Evolutionary conservation across 2,797 vertebrate genomes (phyloP), one percentile per base, ranked within the genome.

Genomic region (Pangasius mekongensis): DNA sequence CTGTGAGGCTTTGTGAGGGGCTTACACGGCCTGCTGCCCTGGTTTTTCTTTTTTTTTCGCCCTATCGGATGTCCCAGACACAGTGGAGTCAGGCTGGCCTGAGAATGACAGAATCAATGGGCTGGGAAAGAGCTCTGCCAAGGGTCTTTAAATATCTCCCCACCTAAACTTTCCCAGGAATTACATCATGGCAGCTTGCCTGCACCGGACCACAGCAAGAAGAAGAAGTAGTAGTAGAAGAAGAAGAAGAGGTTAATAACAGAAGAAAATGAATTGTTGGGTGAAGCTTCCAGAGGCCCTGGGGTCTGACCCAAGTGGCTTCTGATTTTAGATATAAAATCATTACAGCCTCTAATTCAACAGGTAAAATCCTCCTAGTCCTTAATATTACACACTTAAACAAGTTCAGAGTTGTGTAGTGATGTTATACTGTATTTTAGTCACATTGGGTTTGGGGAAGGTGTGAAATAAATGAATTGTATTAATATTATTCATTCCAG

Each of bases 31-130:
- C 95, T 91, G 94, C 94, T 95, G 95, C 94, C 95, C 94, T 92
- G 92, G 90, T 94, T 95, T 93, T 94, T 90, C 77, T 47, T 64
- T 78, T 67, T 77, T 77, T 88, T 80, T 77, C 60, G 27, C 94
- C 95, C 95, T 95, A 96, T 97, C 94, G 94, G 95, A 96, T 96
- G 95, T 96, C 96, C 95, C 95, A 96, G 96, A 96, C 96, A 94
- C 94, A 93, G 95, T 93, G 95, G 95, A 96, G 96, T 96, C 96
- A 94, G 94, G 89, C 93, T 89, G 82, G 92, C 93, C 93, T 93
- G 93, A 94, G 95, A 95, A 93, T 95, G 95, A 96, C 95, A 96
- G 94, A 94, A 95, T 96, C 95, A 95, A 95, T 95, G 94, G 92
- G 94, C 95, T 95, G 95, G 94, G 95, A 96, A 92, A 95, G 93